Base-by-base conservation (phyloP, 2,797 vertebrate species). In the Champsocephalus esox region DNA sequence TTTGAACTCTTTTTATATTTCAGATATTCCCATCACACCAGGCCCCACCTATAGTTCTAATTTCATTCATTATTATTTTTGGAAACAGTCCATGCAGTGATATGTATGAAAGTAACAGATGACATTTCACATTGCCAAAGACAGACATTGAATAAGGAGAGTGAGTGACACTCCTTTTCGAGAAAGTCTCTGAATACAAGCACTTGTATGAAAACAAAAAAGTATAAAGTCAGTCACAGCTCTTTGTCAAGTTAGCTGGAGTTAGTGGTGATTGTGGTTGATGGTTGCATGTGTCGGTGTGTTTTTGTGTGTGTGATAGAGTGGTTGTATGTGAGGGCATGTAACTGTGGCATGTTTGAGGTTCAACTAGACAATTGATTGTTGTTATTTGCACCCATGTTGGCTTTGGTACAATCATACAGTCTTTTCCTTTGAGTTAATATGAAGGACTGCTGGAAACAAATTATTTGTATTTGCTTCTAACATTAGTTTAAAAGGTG, bases 51-150 rank as follows among this genome's bases (percentile, higher is more conserved):
- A 66, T 17, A 6, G 59, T 74, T 43, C 63, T 43, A 45, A 48
- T 14, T 66, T 49, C 21, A 54, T 50, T 57, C 7, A 12, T 70
- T 28, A 28, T 67, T 45, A 38, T 73, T 84, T 82, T 81, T 71
- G 54, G 87, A 91, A 94, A 91, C 82, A 89, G 91, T 94, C 93
- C 96, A 96, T 97, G 96, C 96, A 95, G 87, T 95, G 94, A 95
- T 95, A 93, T 94, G 93, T 95, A 91, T 93, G 93, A 94, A 71
- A 91, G 55, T 54, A 80, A 80, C 75, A 54, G 49, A 75, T 50
- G 60, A 70, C 54, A 62, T 75, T 82, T 74, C 75, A 66, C 51
- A 71, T 45, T 28, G 45, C 65, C 41, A 61, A 79, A 68, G 41
- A 66, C 54, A 66, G 75, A 82, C 65, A 64, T 5, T 54, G 60